Conservation (phyloP, 1,140 invertebrate species). For the Drosophila kanapiae region DNA sequence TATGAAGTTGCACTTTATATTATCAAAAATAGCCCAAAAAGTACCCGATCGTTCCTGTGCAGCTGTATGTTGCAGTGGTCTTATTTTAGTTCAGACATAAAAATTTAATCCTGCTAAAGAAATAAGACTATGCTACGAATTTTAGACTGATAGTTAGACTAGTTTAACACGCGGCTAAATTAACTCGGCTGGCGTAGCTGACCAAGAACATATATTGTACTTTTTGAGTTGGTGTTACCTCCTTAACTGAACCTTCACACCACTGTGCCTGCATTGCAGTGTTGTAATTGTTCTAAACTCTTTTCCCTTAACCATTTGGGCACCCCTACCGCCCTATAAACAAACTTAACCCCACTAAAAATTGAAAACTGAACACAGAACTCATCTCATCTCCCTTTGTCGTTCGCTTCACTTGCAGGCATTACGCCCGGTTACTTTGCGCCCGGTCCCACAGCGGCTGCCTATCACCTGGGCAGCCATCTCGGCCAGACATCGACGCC, state of each 20-base stretch:
- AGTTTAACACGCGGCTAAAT: too few relatives aligned
- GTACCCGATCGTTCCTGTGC: too few relatives aligned
- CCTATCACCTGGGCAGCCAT: conserved; percentile 85
- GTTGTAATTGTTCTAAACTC: conserved; percentile 63
- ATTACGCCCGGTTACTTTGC: conserved; percentile 85
- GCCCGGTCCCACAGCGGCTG: conserved; percentile 82
- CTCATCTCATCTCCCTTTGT: conserved; percentile 32
- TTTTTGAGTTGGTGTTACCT: too few relatives aligned
- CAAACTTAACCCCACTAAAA: conserved; percentile 6
- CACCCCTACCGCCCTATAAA: background rate
- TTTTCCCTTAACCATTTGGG: conserved; percentile 19
- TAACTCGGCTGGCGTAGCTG: too few relatives aligned
- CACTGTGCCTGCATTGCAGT: conserved; percentile 28
- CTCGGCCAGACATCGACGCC: conserved; percentile 83
- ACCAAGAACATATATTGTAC: too few relatives aligned
- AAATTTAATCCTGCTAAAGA: too few relatives aligned
- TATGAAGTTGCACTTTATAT: too few relatives aligned
- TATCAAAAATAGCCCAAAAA: too few relatives aligned
- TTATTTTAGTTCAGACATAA: too few relatives aligned
- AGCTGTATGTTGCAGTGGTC: too few relatives aligned
- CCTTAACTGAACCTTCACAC: background rate
- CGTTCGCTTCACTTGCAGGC: conserved; percentile 71
- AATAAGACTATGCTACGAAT: too few relatives aligned
- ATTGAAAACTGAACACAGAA: conserved; percentile 5
- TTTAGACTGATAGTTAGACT: too few relatives aligned